Percentiles rank a stretch among this genome's conserved stretches.
phyloP scores from a whole-genome alignment of 2,113 vertebrate genomes.

The Podilymbus podiceps region DNA sequence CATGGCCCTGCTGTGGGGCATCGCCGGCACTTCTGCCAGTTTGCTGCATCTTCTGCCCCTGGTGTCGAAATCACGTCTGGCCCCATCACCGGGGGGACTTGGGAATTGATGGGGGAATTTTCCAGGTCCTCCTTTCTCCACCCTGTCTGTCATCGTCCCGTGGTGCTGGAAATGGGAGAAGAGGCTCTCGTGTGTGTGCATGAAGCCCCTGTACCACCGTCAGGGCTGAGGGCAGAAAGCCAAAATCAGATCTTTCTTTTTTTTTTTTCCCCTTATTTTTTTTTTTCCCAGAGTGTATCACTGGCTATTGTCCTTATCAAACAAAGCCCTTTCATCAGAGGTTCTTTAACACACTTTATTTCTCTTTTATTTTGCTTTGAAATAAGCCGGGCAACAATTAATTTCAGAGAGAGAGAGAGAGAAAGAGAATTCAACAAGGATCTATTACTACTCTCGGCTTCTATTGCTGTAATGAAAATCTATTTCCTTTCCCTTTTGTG shows the following conservation, averaged over 20 bases:
- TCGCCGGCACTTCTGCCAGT: background rate
- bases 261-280: background rate
- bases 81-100: rapidly evolving
- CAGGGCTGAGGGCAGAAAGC: conserved; percentile 66
- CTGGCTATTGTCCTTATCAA: conserved; percentile 88
- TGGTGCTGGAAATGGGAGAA: background rate
- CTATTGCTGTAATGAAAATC: conserved; percentile 99
- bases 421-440: conserved; percentile 98
- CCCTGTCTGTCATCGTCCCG: background rate
- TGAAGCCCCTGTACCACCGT: background rate
- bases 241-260: conserved; percentile 72
- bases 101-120: background rate
- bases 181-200: background rate
- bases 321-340: conserved; percentile 97
- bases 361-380: conserved; percentile 99
- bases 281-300: conserved; percentile 80
- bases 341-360: conserved; percentile 95
- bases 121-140: background rate
- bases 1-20: rapidly evolving
- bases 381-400: conserved; percentile 99
- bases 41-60: background rate
- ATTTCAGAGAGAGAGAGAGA: conserved; percentile 94
- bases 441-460: conserved; percentile 99
- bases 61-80: rapidly evolving
- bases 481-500: conserved; percentile 99